Evolutionary conservation across 1,140 invertebrate genomes (phyloP).

Genomic region (Metaphire vulgaris): DNA sequence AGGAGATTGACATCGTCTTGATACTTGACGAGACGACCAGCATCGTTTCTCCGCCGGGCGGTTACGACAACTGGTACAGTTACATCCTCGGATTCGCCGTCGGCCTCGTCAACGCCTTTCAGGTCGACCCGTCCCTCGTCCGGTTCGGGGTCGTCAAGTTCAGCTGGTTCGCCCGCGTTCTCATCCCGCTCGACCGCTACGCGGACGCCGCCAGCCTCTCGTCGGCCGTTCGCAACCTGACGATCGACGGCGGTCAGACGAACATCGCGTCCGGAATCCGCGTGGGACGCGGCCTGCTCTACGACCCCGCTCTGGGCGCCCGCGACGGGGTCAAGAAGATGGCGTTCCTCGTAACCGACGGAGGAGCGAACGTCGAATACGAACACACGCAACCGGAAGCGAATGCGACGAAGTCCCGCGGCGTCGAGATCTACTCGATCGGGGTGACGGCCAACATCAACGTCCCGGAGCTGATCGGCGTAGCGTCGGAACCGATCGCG

Average conservation of each 20-base stretch:
- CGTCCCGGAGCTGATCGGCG: not conserved
- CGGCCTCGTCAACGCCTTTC: not conserved
- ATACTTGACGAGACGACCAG: not conserved
- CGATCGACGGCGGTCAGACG: constrained; percentile 29
- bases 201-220: not conserved
- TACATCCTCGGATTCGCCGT: not conserved
- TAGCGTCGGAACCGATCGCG: not conserved
- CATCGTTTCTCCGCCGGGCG: not conserved
- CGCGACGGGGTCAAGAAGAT: constrained; percentile 39
- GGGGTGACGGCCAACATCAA: constrained; percentile 8
- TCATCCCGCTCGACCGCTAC: not conserved
- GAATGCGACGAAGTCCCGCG: not conserved
- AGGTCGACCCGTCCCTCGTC: not conserved
- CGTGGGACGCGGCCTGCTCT: constrained; percentile 33
- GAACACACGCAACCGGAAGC: constrained; percentile 19
- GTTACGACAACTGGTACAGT: not conserved
- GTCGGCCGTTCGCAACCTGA: not conserved
- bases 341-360: constrained; percentile 45
- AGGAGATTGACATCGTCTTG: not conserved
- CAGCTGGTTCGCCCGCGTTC: not conserved
- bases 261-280: constrained; percentile 40
- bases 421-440: constrained; percentile 23
- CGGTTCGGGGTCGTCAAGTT: not conserved
- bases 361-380: constrained; percentile 36
- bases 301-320: constrained; percentile 33